Conservation (phyloP, 1,140 invertebrate genomes). For the Solenopsis invicta region DNA sequence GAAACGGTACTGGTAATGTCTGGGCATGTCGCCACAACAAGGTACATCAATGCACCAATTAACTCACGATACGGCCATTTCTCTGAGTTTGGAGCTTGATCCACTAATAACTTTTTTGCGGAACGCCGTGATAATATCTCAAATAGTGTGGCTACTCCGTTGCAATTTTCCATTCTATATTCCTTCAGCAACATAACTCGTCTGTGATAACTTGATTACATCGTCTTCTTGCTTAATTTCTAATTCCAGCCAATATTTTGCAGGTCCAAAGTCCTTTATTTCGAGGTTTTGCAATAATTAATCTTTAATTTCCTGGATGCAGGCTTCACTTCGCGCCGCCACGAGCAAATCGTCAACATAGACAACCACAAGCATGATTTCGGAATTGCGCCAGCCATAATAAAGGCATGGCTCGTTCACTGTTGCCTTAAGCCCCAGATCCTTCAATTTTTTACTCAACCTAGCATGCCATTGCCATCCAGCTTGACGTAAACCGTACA, state of each 20-base stretch:
- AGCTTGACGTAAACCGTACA: not conserved
- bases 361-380: not conserved
- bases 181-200: not conserved
- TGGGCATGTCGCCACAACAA: not conserved
- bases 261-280: not conserved
- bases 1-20: not conserved
- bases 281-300: not conserved
- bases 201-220: not conserved
- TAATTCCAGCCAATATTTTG: not conserved
- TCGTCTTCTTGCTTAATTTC: not conserved
- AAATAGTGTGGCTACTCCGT: not conserved
- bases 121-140: not conserved
- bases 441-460: not conserved
- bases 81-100: not conserved
- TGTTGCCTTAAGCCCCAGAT: not conserved
- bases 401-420: not conserved
- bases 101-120: not conserved
- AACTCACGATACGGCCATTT: not conserved
- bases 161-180: not conserved
- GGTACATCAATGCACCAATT: not conserved
- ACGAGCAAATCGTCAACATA: not conserved
- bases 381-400: not conserved
- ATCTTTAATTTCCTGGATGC: not conserved
- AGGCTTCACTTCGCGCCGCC: not conserved
- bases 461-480: not conserved